These are phyloP conservation scores for Zeus faber DNA, from an alignment of 2,113 vertebrate species.

Conservation along the genomic window DNA sequence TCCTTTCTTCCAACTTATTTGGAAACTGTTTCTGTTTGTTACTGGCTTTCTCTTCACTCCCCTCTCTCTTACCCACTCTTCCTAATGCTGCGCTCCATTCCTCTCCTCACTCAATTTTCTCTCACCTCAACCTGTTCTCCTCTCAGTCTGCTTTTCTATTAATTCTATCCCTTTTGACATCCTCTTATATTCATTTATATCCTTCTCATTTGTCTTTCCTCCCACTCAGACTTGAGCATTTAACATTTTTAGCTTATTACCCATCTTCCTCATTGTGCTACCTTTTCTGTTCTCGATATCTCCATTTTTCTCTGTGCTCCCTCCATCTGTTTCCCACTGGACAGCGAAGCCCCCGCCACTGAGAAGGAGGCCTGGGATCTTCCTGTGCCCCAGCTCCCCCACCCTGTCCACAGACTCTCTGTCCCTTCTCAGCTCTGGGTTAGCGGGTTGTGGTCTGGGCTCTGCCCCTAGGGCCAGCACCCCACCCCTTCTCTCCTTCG, in stretches of 20 bases:
- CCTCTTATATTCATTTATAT: too few species aligned
- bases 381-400: constrained; percentile 89
- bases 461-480: constrained; percentile 75
- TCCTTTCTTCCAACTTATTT: constrained; percentile 1
- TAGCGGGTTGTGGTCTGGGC: constrained; percentile 64
- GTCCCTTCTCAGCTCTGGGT: constrained; percentile 81
- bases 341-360: constrained; percentile 69
- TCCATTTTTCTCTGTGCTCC: constrained; percentile 65
- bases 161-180: too few species aligned
- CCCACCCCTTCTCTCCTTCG: constrained; percentile 80
- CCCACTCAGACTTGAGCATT: too few species aligned
- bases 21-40: background rate
- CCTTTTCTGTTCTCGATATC: constrained; percentile 72
- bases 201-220: too few species aligned
- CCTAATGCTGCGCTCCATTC: background rate
- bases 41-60: background rate
- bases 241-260: too few species aligned
- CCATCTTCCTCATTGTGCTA: constrained; percentile 72
- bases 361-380: constrained; percentile 80
- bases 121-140: background rate
- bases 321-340: constrained; percentile 49
- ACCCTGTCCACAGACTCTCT: constrained; percentile 81
- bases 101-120: background rate
- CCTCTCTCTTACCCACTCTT: background rate
- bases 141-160: too few species aligned